A percentile compares a stretch with the other conserved stretches of the same genome.
Evolutionary conservation across 2,113 vertebrate species (phyloP).

Genomic region (Heptranchias perlo): DNA sequence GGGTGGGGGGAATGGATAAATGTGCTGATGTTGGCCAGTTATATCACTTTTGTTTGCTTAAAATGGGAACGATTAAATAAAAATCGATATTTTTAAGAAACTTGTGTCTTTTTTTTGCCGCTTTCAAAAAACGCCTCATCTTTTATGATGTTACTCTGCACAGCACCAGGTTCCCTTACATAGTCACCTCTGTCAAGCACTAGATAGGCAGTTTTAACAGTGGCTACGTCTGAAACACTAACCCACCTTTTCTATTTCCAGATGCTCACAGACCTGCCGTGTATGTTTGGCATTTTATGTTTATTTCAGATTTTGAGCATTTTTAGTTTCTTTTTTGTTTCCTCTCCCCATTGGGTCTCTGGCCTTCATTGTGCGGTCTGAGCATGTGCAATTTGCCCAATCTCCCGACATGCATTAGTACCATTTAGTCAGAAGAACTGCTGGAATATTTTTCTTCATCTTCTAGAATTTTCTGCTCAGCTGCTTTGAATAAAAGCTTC

Average conservation of each 20-base stretch:
- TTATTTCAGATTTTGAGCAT: not conserved
- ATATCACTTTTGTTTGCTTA: not conserved
- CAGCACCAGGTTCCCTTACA: not conserved
- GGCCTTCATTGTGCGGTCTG: not conserved
- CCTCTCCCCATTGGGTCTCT: not conserved
- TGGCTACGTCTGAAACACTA: not conserved
- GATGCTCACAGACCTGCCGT: not conserved
- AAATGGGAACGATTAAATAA: constrained; percentile 22
- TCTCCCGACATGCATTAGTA: not conserved
- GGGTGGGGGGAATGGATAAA: not conserved
- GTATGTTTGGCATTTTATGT: too few species aligned
- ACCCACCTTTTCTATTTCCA: not conserved
- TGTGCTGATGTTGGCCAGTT: not conserved
- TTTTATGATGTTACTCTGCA: not conserved
- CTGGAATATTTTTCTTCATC: constrained; percentile 2
- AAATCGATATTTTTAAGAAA: constrained; percentile 22
- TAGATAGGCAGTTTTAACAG: not conserved
- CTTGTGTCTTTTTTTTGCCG: not conserved
- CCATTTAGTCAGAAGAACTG: not conserved
- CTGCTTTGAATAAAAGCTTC: not conserved
- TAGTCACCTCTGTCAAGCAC: not conserved
- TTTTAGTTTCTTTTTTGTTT: not conserved
- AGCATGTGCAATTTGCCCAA: not conserved
- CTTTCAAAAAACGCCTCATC: not conserved
- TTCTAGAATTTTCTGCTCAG: not conserved